These are phyloP conservation scores for Cynaeus angustus DNA, from an alignment of 2,888 invertebrate genomes.

Conservation along the genomic window DNA sequence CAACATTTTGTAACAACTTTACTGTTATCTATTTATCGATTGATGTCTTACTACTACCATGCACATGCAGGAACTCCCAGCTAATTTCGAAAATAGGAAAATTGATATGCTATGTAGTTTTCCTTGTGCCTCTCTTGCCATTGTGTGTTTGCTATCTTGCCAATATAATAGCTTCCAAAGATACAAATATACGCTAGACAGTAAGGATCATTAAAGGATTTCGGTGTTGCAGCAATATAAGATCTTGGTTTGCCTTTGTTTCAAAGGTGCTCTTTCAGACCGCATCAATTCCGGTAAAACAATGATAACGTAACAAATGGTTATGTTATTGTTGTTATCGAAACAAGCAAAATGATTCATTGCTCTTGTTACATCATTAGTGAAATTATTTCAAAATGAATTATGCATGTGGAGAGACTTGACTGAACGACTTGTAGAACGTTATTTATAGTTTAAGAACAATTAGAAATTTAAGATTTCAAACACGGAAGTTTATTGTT, in stretches of 20 bases:
- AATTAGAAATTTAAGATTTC: constrained; percentile 35
- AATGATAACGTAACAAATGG: constrained; percentile 50
- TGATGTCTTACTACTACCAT: too few species aligned
- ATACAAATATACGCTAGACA: not conserved
- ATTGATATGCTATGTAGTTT: not conserved
- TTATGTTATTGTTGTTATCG: constrained; percentile 51
- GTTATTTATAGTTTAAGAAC: constrained; percentile 49
- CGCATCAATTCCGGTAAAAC: constrained; percentile 38
- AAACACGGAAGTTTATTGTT: constrained; percentile 55
- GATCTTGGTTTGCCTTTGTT: constrained; percentile 19
- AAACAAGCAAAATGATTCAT: constrained; percentile 49
- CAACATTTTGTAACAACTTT: too few species aligned
- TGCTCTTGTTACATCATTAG: constrained; percentile 50
- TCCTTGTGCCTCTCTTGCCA: too few species aligned
- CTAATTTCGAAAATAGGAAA: too few species aligned
- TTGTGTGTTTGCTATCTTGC: constrained; percentile 6
- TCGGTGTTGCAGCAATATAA: constrained; percentile 7
- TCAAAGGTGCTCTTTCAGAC: constrained; percentile 19
- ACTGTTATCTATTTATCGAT: too few species aligned
- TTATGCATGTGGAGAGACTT: constrained; percentile 49
- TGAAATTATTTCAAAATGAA: constrained; percentile 50
- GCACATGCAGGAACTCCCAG: too few species aligned
- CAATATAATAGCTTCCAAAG: constrained; percentile 1
- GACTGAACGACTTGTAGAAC: constrained; percentile 35
- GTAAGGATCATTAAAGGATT: constrained; percentile 14